Evolutionary conservation across 2,888 invertebrate species (phyloP).

Genomic region (Amorpha juglandis): DNA sequence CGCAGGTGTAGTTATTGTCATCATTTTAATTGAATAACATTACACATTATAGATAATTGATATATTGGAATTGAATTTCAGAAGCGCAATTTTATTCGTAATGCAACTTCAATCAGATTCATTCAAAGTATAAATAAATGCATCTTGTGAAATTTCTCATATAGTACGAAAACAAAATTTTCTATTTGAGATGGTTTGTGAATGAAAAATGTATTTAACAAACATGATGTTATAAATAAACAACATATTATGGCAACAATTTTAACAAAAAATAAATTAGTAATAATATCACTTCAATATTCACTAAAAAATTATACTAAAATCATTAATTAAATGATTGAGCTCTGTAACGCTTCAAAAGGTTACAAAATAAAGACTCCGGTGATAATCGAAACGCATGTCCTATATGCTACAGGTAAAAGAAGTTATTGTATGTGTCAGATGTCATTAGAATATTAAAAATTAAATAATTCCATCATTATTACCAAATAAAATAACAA

Average conservation of each 20-base stretch:
- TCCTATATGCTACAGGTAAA: neutral
- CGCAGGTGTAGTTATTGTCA: slow-evolving; percentile 54
- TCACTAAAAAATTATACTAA: slow-evolving; percentile 26
- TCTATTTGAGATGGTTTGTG: neutral
- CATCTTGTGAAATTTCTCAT: neutral
- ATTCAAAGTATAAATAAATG: slow-evolving; percentile 3
- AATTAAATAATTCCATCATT: neutral
- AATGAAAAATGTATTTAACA: neutral
- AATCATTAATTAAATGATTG: slow-evolving; percentile 1
- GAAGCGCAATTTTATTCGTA: neutral
- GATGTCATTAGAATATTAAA: neutral
- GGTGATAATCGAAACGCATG: slow-evolving; percentile 1
- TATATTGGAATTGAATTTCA: neutral
- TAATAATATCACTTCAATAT: slow-evolving; percentile 36
- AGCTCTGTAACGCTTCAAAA: slow-evolving; percentile 7
- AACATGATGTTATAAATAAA: neutral
- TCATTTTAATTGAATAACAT: slow-evolving; percentile 49
- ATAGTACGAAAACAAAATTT: neutral
- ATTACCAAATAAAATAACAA: no score
- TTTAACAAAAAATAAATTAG: slow-evolving; percentile 23
- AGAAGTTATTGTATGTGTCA: neutral
- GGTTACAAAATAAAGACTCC: slow-evolving; percentile 12
- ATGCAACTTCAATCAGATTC: neutral
- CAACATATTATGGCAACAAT: slow-evolving; percentile 14
- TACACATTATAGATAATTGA: slow-evolving; percentile 16